Base-by-base conservation (phyloP, 2,113 vertebrate species). In the Uropsilus gracilis region DNA sequence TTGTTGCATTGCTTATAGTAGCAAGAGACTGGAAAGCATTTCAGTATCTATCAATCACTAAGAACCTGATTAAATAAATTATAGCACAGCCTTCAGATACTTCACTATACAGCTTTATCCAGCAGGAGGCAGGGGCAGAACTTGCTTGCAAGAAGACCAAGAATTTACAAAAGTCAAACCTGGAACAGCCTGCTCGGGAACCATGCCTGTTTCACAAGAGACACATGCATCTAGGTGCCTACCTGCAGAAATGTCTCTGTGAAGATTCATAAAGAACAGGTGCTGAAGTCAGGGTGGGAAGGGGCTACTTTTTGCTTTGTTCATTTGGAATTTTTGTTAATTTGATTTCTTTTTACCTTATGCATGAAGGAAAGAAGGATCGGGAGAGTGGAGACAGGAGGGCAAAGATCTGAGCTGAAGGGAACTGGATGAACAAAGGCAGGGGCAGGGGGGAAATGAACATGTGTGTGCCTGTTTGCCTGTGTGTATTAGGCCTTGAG, bases 1-100 rank as follows among this genome's bases (percentile, higher is more conserved):
- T n/a, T 95, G 48, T 91, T 89, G 75, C 72, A 24, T 89, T 91
- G 42, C 85, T 94, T 95, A 44, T 90, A 92, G 77, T 69, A 82
- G 55, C 68, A 88, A 89, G 71, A 91, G 86, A 90, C 32, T 81
- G 30, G 53, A 82, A 89, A 75, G 32, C 48, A 72, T 90, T 68
- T 95, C 90, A 61, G 59, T 75, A 39, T 73, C 75, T 68, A 59
- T 94, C 86, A 80, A 59, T 94, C 86, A 80, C 48, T 57, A 73
- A 72, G 24, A 50, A 28, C 72, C 71, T 37, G 37, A 39, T 83
- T 94, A 84, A 95, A 89, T 89, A 82, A 89, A 91, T 63, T 30
- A 87, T 61, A 28, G 42, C 34, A 66, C 22, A 93, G 69, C 63
- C 59, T 78, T 61, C 59, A 80, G 73, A 66, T 26, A 48, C 63